Conservation (phyloP, 2,113 vertebrate species). For the Malurus cyaneus region DNA sequence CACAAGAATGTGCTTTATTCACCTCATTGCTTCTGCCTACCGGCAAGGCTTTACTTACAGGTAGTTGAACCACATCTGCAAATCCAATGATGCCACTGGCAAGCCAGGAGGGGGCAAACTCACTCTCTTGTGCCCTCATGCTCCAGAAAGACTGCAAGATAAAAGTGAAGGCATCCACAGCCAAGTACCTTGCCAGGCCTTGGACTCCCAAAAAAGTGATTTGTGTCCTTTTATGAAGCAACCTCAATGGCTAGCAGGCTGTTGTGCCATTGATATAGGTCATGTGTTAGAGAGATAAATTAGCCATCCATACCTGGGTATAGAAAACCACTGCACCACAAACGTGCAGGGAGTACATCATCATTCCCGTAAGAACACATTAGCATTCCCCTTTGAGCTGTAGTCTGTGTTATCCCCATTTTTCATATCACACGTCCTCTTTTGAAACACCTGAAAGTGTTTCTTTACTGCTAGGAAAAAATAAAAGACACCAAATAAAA, state of each 20-base stretch:
- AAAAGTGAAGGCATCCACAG: not conserved
- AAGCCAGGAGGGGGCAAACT: not conserved
- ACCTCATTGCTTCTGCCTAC: not conserved
- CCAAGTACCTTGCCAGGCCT: not conserved
- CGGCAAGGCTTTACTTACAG: not conserved
- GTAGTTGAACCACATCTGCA: not conserved
- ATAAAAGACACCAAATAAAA: slow-evolving; percentile 44
- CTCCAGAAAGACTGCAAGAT: not conserved
- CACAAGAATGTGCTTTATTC: not conserved
- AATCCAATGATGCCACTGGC: not conserved
- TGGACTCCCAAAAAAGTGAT: not conserved
- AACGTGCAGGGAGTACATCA: not conserved
- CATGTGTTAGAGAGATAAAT: not conserved
- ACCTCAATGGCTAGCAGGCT: not conserved
- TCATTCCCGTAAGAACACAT: not conserved
- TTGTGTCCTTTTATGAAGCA: not conserved
- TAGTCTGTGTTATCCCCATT: slow-evolving; percentile 2
- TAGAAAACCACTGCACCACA: not conserved
- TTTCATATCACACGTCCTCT: slow-evolving; percentile 27
- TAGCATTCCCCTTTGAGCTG: slow-evolving; percentile 39
- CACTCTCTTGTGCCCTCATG: not conserved
- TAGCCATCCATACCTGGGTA: not conserved
- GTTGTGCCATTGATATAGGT: not conserved
- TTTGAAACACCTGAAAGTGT: slow-evolving; percentile 34
- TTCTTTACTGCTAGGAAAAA: slow-evolving; percentile 7